These are phyloP conservation scores for Steinernema hermaphroditum DNA, from an alignment of 2,888 invertebrate species.

Conservation along the genomic window DNA sequence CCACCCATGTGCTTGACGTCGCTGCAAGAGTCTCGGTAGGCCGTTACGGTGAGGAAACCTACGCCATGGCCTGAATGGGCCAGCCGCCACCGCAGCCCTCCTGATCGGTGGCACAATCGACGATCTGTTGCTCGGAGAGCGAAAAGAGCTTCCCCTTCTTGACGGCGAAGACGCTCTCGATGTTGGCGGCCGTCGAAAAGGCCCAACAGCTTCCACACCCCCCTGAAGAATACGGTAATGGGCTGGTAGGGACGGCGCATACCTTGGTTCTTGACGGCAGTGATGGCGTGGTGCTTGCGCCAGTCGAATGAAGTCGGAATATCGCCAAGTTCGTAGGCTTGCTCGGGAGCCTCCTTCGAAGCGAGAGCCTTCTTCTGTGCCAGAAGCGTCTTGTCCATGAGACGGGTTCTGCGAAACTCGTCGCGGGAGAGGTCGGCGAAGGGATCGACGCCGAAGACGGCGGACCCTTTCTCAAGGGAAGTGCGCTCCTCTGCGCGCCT, in stretches of 20 bases:
- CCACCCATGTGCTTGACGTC: neutral
- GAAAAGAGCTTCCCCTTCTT: conserved; percentile 4
- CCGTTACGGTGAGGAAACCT: neutral
- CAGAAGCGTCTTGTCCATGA: neutral
- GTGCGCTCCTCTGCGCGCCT: neutral
- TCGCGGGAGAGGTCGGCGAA: conserved; percentile 10
- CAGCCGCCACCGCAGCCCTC: conserved; percentile 16
- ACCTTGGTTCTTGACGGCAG: conserved; percentile 13
- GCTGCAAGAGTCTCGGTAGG: neutral
- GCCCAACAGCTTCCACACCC: conserved; percentile 27
- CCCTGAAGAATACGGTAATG: too few species aligned
- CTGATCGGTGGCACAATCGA: conserved; percentile 8
- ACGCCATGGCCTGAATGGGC: conserved; percentile 18
- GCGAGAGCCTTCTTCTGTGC: neutral
- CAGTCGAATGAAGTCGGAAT: neutral
- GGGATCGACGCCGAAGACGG: neutral
- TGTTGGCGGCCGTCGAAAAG: neutral
- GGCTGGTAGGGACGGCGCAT: too few species aligned
- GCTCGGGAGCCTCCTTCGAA: neutral
- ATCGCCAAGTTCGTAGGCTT: neutral
- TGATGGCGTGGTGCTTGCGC: conserved; percentile 19
- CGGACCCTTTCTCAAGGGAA: neutral
- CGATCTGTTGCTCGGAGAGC: conserved; percentile 14
- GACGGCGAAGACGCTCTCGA: neutral
- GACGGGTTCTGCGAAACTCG: neutral